These are phyloP conservation scores for Dendropsophus ebraccatus DNA, from an alignment of 2,113 vertebrate species.

Conservation along the genomic window DNA sequence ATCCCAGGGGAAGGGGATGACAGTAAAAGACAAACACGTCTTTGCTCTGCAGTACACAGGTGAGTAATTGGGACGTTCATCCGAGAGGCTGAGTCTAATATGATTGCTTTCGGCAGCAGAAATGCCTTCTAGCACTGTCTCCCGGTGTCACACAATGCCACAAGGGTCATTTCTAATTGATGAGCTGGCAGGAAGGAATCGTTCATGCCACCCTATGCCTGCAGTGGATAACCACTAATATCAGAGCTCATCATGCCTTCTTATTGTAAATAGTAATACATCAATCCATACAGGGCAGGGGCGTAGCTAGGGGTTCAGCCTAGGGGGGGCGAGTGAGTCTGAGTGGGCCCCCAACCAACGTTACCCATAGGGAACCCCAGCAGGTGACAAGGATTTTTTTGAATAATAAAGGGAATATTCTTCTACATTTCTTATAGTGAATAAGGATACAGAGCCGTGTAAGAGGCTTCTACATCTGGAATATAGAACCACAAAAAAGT, in stretches of 20 bases:
- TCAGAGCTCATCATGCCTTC: not conserved
- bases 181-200: not conserved
- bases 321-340: no score
- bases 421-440: no score
- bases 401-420: no score
- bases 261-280: not conserved
- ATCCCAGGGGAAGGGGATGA: not conserved
- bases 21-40: not conserved
- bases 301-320: no score
- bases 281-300: not conserved
- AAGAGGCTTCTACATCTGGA: no score
- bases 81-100: not conserved
- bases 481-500: no score
- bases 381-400: no score
- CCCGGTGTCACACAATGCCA: not conserved
- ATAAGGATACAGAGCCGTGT: no score
- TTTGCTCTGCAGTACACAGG: not conserved
- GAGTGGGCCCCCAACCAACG: no score
- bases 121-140: slow-evolving; percentile 16
- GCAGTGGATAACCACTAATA: not conserved
- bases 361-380: no score
- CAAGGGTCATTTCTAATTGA: not conserved
- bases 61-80: no score
- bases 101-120: not conserved
- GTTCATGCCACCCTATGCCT: not conserved